Evolutionary conservation across 2,113 vertebrate species (phyloP).

Genomic region (Vanacampus margaritifer): DNA sequence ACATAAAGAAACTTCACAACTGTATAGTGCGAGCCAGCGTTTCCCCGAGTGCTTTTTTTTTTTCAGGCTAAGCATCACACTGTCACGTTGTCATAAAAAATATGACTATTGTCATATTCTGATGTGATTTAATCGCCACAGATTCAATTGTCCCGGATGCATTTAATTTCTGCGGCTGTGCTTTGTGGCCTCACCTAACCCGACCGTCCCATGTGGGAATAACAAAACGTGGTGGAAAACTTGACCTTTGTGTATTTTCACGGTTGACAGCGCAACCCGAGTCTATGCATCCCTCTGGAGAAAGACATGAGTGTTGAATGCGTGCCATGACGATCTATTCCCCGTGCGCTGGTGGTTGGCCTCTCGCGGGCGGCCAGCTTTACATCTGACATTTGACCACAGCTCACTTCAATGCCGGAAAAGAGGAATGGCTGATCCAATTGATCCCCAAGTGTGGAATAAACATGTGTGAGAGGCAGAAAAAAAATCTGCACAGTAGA

Average conservation of each 20-base stretch:
- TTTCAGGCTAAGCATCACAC: not conserved
- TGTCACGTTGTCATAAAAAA: not conserved
- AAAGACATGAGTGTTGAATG: conserved; percentile 49
- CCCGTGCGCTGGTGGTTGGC: conserved; percentile 50
- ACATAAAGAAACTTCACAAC: too few relatives aligned
- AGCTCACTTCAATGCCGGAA: conserved; percentile 38
- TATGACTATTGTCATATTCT: not conserved
- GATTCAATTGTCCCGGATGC: conserved; percentile 27
- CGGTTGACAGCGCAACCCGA: conserved; percentile 56
- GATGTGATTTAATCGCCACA: not conserved
- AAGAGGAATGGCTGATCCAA: conserved; percentile 3
- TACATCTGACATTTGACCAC: conserved; percentile 55
- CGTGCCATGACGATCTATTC: conserved; percentile 56
- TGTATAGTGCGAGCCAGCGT: too few relatives aligned
- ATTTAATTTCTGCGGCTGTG: conserved; percentile 29
- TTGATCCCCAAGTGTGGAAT: not conserved
- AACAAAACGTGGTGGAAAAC: conserved; percentile 37
- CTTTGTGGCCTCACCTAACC: conserved; percentile 29
- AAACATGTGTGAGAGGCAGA: not conserved
- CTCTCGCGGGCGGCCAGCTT: conserved; percentile 43
- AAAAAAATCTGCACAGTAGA: too few relatives aligned
- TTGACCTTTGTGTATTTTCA: conserved; percentile 63
- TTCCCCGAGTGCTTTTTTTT: too few relatives aligned
- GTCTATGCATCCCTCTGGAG: conserved; percentile 58
- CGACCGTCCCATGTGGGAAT: conserved; percentile 34